Evolutionary conservation across 2,113 vertebrate species (phyloP).

Genomic region (Abramis brama): DNA sequence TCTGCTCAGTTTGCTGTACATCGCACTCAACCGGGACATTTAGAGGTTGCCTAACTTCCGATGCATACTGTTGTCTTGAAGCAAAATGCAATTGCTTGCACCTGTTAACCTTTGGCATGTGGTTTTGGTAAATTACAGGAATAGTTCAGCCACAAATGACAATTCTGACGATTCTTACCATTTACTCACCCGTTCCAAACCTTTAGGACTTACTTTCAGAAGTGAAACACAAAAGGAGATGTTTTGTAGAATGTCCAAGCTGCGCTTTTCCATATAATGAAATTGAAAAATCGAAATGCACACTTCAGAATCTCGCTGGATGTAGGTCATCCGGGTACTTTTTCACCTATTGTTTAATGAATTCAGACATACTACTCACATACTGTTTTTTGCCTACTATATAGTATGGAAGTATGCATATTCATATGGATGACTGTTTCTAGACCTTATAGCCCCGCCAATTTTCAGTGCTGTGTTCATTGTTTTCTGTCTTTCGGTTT

Average conservation of each 20-base stretch:
- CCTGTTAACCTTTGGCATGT: constrained; percentile 12
- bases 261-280: neutral
- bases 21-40: constrained; percentile 69
- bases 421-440: too few species aligned
- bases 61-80: constrained; percentile 46
- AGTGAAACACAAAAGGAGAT: neutral
- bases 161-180: neutral
- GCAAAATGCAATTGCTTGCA: constrained; percentile 19
- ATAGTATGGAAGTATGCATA: too few species aligned
- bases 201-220: neutral
- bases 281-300: neutral
- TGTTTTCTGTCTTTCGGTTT: too few species aligned
- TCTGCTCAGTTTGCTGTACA: constrained; percentile 51
- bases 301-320: too few species aligned
- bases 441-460: too few species aligned
- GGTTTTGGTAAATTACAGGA: constrained; percentile 2
- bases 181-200: neutral
- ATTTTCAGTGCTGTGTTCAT: too few species aligned
- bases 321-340: too few species aligned
- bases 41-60: constrained; percentile 72
- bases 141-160: neutral
- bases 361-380: too few species aligned
- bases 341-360: too few species aligned
- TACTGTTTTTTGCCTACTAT: too few species aligned
- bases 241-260: neutral